Base-by-base conservation (phyloP, 2,888 invertebrate species). In the Abrostola tripartita region DNA sequence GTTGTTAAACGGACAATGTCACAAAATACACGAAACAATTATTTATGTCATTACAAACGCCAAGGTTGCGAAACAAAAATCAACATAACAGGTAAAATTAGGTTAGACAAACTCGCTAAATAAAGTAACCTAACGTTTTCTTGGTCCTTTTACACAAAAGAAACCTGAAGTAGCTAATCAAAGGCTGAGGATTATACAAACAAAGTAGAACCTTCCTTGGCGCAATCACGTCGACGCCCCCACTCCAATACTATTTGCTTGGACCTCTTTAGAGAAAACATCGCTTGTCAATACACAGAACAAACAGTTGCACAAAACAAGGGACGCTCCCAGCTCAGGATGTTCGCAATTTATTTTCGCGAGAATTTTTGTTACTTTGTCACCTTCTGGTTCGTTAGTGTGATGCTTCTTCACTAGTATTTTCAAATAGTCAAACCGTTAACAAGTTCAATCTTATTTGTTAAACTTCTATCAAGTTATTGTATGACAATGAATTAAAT, bases 221-320 rank as follows among this genome's bases (percentile, higher is more conserved):
- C 86, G 89, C 91, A 93, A 93, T 93, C 92, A 92, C 86, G 81
- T 71, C 79, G 76, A 81, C 79, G 79, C 83, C 82, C 81, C 79
- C 80, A 81, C 81, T 85, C 73, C 77, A 80, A 78, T 78, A 78
- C 78, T 89, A 88, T 91, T 92, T 92, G 83, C 85, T 78, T 81
- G 80, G 86, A 86, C 88, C 88, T 89, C 88, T 90, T 88, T 86
- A 86, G 85, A 83, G 85, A 85, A 88, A 90, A 90, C 88, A 91
- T 90, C 89, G 90, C 89, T 89, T 91, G 92, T 92, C 92, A 92
- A 92, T 89, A 92, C 82, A 87, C 83, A 86, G 81, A 81, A 85
- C 81, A 91, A 92, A 92, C 86, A 90, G 74, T 81, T 77, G 81
- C 83, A 84, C 83, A 81, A 84, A 89, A 88, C 87, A 89, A 87